Evolutionary conservation across 2,888 invertebrate species (phyloP), one percentile per base, ranked within the genome.

Genomic region (Melikaiella ostensackeni): DNA sequence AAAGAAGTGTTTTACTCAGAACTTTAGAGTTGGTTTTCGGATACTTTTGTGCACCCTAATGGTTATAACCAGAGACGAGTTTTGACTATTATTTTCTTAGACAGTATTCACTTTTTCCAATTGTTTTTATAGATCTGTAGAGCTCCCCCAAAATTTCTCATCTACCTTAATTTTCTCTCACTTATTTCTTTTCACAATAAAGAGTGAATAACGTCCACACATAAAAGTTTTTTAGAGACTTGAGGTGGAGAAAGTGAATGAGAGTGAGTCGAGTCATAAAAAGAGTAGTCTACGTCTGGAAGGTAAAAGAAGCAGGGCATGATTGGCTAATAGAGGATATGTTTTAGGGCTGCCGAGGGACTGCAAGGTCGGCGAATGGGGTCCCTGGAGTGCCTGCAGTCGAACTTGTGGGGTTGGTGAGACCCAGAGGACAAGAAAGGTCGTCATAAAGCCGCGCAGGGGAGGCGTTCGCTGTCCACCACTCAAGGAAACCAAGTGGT

Each of bases 321-420:
- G 46, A 70, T 11, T 59, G 30, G 27, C 42, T 70, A 46, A 30
- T 4, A 50, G 9, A 27, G n/a, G 9, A 50, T 70, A 70, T 70
- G 70, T 70, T 89, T 76, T 91, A 93, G 94, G 93, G 87, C 92
- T 94, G 89, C 94, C 96, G 76, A 93, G 96, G 85, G 96, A 97
- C 92, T 98, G 98, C 92, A 95, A 96, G 85, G 96, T 97, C 75
- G 94, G 96, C 82, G 95, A 95, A 83, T 98, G 97, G 98, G 95
- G 96, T 35, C 94, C 95, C 77, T 98, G 97, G 98, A 95, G 96
- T 88, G 93, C 95, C 11, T 98, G 98, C 93, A 96, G 96, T 92
- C 96, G 96, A 89, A 95, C 96, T 75, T 97, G 98, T 89, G 97
- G 97, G 82, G 97, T 98, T 80, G 98, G 98, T 33, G 96, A 97